Base-by-base conservation (phyloP, 2,888 invertebrate species). In the Agonopterix arenella region DNA sequence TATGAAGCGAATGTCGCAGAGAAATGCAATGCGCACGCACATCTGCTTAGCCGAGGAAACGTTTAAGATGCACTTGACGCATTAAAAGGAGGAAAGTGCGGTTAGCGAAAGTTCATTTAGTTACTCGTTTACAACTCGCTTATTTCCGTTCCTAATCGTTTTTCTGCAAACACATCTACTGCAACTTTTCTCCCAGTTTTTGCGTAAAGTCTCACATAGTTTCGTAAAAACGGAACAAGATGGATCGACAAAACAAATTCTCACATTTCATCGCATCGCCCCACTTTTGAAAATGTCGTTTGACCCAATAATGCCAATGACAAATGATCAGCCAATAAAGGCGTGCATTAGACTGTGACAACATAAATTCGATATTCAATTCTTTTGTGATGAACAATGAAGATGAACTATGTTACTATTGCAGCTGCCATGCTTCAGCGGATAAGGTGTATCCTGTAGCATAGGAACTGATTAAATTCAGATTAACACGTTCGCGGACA, bases 331-430 rank as follows among this genome's bases (percentile, higher is more conserved):
- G 53, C 53, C 56, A 62, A 72, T 70, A 73, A 73, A 67, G 64
- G 58, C 53, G 56, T 63, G 68, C 66, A 60, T 72, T 72, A 67
- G 70, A 69, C 68, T 68, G 73, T 74, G 72, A 71, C 73, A 64
- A 63, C 66, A 73, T 70, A 68, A 70, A 77, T 76, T 76, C 64
- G 64, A 74, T 71, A 75, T 71, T 62, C 60, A 55, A 65, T 68
- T 59, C 58, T 56, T 70, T 70, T 68, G 66, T 70, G 60, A 54
- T 57, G 55, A 62, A 76, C 75, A 76, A 76, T 69, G 64, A 64
- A 60, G 54, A 11, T 44, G 37, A 11, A 28, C 42, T 28, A 28
- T 7, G 28, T 28, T 43, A 47, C 56, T 61, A 61, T 64, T 59
- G 64, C 71, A 73, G 71, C 66, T 69, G 73, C 58, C 52, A 65